Percentiles rank a stretch among this genome's conserved stretches.
phyloP scores from a whole-genome alignment of 2,113 vertebrate genomes.

The Erythrocercus mccallii region DNA sequence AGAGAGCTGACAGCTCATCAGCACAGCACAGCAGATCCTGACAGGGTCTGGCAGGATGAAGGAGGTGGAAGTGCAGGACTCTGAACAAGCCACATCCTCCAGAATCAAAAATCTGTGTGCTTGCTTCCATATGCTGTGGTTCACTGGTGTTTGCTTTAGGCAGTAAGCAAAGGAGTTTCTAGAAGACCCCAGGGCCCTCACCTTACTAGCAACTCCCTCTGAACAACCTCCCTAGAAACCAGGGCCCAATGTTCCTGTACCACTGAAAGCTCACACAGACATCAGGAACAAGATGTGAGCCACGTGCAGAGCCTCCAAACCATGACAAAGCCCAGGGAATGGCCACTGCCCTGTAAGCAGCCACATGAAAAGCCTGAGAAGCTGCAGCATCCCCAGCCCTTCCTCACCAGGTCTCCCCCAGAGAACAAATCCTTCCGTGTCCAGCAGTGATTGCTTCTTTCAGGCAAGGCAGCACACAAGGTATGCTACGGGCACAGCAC shows the following conservation, averaged over 20 bases:
- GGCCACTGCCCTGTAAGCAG: not conserved
- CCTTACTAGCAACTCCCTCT: not conserved
- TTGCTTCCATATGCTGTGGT: not conserved
- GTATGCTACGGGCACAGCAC: not conserved
- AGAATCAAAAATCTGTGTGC: not conserved
- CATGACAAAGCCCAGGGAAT: not conserved
- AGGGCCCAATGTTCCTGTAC: accelerated
- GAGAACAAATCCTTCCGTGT: not conserved
- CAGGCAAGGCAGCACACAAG: not conserved
- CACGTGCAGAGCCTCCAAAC: not conserved
- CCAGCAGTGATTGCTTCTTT: not conserved
- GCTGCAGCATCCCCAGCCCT: not conserved
- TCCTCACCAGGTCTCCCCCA: not conserved
- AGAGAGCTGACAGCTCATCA: not conserved
- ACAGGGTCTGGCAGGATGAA: not conserved
- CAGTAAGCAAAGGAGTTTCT: not conserved
- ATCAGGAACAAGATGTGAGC: accelerated
- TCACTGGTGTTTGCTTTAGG: not conserved
- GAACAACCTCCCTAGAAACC: not conserved
- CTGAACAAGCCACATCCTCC: not conserved
- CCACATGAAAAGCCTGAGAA: not conserved
- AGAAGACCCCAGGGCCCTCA: not conserved
- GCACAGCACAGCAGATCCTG: not conserved
- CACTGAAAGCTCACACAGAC: not conserved
- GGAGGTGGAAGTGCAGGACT: not conserved